Conservation (phyloP, 2,113 vertebrate species). For the Sinocyclocheilus anophthalmus region DNA sequence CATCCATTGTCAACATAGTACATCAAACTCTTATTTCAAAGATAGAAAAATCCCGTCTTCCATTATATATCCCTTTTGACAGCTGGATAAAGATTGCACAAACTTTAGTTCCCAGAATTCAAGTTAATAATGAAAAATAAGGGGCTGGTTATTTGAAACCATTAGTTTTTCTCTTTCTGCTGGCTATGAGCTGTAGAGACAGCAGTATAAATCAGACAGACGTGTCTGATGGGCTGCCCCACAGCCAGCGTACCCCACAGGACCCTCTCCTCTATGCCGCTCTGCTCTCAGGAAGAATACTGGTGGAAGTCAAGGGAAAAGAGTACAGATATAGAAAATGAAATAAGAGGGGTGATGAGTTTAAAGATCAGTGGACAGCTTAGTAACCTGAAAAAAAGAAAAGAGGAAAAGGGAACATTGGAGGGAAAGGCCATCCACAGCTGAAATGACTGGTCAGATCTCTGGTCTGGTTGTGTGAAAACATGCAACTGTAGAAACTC, state of each 20-base stretch:
- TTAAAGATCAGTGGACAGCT: constrained; percentile 34
- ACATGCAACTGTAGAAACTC: not conserved
- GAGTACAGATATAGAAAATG: constrained; percentile 25
- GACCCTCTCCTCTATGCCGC: not conserved
- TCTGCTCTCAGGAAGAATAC: constrained; percentile 5
- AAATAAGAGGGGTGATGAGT: constrained; percentile 15
- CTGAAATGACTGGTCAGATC: not conserved
- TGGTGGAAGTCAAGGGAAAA: not conserved
- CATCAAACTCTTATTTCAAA: not conserved
- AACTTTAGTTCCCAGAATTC: not conserved
- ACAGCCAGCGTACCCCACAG: constrained; percentile 5
- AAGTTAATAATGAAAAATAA: constrained; percentile 23
- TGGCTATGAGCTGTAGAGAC: constrained; percentile 21
- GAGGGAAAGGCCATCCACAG: not conserved
- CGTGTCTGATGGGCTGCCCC: constrained; percentile 2
- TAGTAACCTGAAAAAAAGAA: constrained; percentile 13
- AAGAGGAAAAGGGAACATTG: not conserved
- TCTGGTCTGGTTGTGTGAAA: not conserved
- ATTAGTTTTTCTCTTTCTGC: constrained; percentile 3
- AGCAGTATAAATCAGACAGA: constrained; percentile 31
- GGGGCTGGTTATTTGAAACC: constrained; percentile 13
- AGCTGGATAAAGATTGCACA: not conserved
- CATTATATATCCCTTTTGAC: not conserved
- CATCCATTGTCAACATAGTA: not conserved
- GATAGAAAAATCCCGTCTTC: not conserved